Evolutionary conservation across 2,113 vertebrate genomes (phyloP).

Genomic region (Morone chrysops): DNA sequence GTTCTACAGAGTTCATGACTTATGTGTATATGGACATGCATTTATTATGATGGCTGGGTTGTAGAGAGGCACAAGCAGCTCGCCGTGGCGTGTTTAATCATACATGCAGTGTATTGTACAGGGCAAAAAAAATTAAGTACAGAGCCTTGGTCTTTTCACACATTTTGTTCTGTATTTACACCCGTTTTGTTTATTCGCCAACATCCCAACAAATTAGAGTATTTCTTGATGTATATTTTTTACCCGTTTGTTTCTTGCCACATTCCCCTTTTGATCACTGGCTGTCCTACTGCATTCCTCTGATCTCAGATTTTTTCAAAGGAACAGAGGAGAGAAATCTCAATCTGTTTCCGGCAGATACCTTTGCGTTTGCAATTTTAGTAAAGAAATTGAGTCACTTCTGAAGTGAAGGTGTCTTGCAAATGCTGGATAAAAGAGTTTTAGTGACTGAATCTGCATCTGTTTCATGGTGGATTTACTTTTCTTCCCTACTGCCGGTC

Average conservation of each 20-base stretch:
- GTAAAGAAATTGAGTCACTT: not conserved
- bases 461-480: not conserved
- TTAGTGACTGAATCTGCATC: not conserved
- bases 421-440: not conserved
- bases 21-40: not conserved
- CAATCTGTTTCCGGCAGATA: constrained; percentile 24
- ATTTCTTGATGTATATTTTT: not conserved
- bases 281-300: not conserved
- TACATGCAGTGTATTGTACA: not conserved
- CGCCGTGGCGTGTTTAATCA: constrained; percentile 16
- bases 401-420: constrained; percentile 13
- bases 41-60: constrained; percentile 12
- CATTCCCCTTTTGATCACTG: constrained; percentile 19
- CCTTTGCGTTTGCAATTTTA: constrained; percentile 9
- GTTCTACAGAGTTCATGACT: not conserved
- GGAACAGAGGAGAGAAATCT: constrained; percentile 18
- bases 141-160: not conserved
- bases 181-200: not conserved
- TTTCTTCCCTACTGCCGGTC: not conserved
- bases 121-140: not conserved
- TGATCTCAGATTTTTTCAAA: constrained; percentile 25
- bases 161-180: not conserved
- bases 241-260: not conserved
- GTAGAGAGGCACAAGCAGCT: constrained; percentile 13
- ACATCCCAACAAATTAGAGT: not conserved